These are phyloP conservation scores for Omphaloscelis lunosa DNA, from an alignment of 2,888 invertebrate species.

Conservation along the genomic window DNA sequence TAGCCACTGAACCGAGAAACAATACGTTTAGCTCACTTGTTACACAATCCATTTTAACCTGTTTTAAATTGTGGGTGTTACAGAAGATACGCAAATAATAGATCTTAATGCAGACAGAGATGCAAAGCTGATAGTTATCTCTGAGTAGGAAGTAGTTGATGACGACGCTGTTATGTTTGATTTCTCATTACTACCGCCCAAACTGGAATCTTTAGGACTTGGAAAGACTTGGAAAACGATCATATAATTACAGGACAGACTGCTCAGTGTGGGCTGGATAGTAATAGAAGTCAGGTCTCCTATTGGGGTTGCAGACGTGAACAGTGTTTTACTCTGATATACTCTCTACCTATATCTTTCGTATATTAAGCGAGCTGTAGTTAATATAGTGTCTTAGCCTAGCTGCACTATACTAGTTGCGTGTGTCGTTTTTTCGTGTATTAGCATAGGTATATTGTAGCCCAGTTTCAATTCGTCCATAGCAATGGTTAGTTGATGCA, in stretches of 20 bases:
- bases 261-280: constrained; percentile 55
- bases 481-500: constrained; percentile 90
- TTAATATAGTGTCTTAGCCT: constrained; percentile 84
- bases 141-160: constrained; percentile 62
- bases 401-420: constrained; percentile 87
- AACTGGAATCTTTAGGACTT: constrained; percentile 38
- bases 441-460: constrained; percentile 86
- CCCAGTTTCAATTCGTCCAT: constrained; percentile 81
- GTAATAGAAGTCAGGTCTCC: constrained; percentile 65
- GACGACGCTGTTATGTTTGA: constrained; percentile 58
- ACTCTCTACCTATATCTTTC: constrained; percentile 69
- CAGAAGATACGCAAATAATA: constrained; percentile 78
- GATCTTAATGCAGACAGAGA: constrained; percentile 82
- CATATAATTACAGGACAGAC: constrained; percentile 1
- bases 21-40: constrained; percentile 81
- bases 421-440: constrained; percentile 87
- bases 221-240: constrained; percentile 14
- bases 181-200: constrained; percentile 76
- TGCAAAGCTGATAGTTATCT: constrained; percentile 80
- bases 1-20: constrained; percentile 96
- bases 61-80: constrained; percentile 73
- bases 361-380: constrained; percentile 77
- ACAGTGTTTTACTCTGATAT: constrained; percentile 69
- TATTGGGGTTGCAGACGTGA: constrained; percentile 71
- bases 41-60: constrained; percentile 75